These are phyloP conservation scores for Pipa parva DNA, from an alignment of 2,113 vertebrate genomes.

Conservation along the genomic window DNA sequence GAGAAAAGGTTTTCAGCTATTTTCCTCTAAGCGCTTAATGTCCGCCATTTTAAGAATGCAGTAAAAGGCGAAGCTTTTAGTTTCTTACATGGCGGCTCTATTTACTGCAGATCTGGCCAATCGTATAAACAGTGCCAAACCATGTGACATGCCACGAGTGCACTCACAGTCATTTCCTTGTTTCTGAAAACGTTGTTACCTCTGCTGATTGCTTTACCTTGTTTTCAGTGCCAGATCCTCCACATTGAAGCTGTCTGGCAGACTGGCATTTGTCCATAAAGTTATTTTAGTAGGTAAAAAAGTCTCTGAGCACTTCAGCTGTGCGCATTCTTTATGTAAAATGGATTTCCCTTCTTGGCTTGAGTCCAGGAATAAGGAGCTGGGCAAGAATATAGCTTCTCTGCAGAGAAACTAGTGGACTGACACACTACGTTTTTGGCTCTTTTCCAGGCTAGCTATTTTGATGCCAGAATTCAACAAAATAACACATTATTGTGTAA, in stretches of 20 bases:
- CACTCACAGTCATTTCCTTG: slow-evolving; percentile 73
- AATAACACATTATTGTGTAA: slow-evolving; percentile 83
- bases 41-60: slow-evolving; percentile 85
- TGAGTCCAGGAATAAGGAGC: slow-evolving; percentile 68
- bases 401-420: slow-evolving; percentile 73
- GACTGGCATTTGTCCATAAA: slow-evolving; percentile 70
- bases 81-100: slow-evolving; percentile 86
- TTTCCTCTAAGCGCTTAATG: slow-evolving; percentile 56
- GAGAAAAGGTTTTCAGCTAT: slow-evolving; percentile 49
- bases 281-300: slow-evolving; percentile 77
- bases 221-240: slow-evolving; percentile 60
- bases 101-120: slow-evolving; percentile 74
- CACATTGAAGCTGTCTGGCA: slow-evolving; percentile 59
- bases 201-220: slow-evolving; percentile 59
- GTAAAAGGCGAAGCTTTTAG: slow-evolving; percentile 68
- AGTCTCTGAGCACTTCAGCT: slow-evolving; percentile 69
- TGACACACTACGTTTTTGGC: slow-evolving; percentile 78
- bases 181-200: slow-evolving; percentile 59
- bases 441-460: slow-evolving; percentile 71
- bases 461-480: slow-evolving; percentile 79
- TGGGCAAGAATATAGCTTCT: slow-evolving; percentile 72
- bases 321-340: slow-evolving; percentile 85
- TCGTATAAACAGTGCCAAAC: slow-evolving; percentile 63
- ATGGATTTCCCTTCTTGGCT: slow-evolving; percentile 89
- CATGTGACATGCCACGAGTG: slow-evolving; percentile 84